A percentile compares a stretch with the other conserved stretches of the same genome.
Conservation (phyloP, 2,888 invertebrate species). For the Sialis lutaria region DNA sequence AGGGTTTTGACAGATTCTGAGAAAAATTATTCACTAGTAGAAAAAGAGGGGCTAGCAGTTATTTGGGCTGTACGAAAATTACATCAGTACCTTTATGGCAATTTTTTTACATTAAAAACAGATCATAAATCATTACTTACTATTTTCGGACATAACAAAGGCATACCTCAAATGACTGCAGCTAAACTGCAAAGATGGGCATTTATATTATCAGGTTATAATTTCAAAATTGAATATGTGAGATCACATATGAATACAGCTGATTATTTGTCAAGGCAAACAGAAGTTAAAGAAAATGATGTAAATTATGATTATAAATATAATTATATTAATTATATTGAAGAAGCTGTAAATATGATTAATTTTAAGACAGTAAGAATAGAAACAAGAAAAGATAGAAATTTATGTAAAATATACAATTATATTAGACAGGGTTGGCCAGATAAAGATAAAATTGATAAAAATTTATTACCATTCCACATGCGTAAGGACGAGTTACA, state of each 20-base stretch:
- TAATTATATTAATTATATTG: not conserved
- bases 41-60: conserved; percentile 7
- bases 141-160: not conserved
- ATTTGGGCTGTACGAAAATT: not conserved
- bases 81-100: not conserved
- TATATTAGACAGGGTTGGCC: too few species aligned
- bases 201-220: conserved; percentile 8
- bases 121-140: conserved; percentile 3
- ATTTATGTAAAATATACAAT: not conserved
- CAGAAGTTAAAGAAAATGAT: conserved; percentile 5
- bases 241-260: conserved; percentile 9
- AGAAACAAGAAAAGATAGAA: not conserved
- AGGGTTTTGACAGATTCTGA: conserved; percentile 7
- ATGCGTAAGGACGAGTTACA: too few species aligned
- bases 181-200: conserved; percentile 9
- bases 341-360: not conserved
- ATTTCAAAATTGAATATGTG: conserved; percentile 8
- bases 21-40: conserved; percentile 5
- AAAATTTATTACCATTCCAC: not conserved
- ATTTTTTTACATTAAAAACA: not conserved
- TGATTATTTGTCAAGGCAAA: conserved; percentile 11
- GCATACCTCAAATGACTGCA: not conserved
- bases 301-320: not conserved
- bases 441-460: not conserved
- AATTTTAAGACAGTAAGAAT: not conserved